A percentile compares a stretch with the other conserved stretches of the same genome.
Evolutionary conservation across 2,113 vertebrate species (phyloP).

Genomic region (Aphyosemion australe): DNA sequence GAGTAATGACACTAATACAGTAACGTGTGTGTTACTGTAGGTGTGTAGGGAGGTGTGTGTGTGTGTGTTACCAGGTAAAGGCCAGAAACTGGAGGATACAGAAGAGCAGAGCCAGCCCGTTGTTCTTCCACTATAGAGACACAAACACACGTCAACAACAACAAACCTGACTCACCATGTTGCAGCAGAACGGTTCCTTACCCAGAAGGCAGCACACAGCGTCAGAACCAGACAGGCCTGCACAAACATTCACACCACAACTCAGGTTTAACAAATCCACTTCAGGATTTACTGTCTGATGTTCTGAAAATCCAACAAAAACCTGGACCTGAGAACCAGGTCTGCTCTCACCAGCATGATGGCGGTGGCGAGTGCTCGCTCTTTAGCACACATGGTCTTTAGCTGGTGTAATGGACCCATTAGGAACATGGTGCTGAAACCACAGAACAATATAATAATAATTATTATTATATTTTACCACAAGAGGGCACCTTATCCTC

Average conservation of each 20-base stretch:
- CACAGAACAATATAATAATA: neutral
- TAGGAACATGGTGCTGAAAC: slow-evolving; percentile 87
- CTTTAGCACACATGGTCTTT: slow-evolving; percentile 90
- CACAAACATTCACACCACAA: neutral
- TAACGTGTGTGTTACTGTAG: slow-evolving; percentile 2
- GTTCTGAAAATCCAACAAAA: neutral
- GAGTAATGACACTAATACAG: neutral
- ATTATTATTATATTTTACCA: neutral
- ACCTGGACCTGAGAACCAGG: neutral
- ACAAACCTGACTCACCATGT: too few relatives aligned
- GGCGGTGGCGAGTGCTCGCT: slow-evolving; percentile 85
- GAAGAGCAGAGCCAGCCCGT: slow-evolving; percentile 85
- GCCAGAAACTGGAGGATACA: slow-evolving; percentile 90
- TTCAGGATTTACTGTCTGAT: neutral
- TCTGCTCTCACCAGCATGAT: slow-evolving; percentile 86
- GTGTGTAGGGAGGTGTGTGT: neutral
- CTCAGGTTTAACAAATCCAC: neutral
- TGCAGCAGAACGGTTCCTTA: slow-evolving; percentile 58
- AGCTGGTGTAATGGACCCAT: slow-evolving; percentile 89
- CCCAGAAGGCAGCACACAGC: slow-evolving; percentile 90
- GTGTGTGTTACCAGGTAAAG: slow-evolving; percentile 84
- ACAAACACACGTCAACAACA: neutral
- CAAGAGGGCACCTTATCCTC: neutral
- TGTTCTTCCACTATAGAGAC: slow-evolving; percentile 81
- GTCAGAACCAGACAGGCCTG: slow-evolving; percentile 87